Percentiles rank a stretch among this genome's conserved stretches.
Evolutionary conservation across 2,113 vertebrate species (phyloP).

Genomic region (Cyprinodon brontotheroides): DNA sequence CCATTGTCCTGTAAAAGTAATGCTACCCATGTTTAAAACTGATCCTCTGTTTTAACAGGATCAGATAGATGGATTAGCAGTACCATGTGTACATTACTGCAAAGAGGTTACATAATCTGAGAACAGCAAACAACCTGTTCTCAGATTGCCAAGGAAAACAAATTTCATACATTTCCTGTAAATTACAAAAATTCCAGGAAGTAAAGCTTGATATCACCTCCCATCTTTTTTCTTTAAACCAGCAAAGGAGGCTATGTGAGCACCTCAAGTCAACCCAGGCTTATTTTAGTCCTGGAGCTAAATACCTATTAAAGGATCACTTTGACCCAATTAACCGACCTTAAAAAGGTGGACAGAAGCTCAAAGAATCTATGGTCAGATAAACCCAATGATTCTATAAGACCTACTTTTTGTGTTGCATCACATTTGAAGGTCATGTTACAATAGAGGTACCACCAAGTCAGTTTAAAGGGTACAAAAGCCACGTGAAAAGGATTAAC

Average conservation of each 20-base stretch:
- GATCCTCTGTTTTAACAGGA: conserved; percentile 17
- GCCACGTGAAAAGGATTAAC: background rate
- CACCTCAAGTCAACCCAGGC: conserved; percentile 30
- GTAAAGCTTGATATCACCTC: background rate
- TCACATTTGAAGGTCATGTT: background rate
- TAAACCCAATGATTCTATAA: background rate
- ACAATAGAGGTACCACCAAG: background rate
- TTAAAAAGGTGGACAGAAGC: conserved; percentile 11
- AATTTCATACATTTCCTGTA: no score
- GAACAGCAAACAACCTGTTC: conserved; percentile 3
- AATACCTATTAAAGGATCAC: conserved; percentile 72
- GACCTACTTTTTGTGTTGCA: background rate
- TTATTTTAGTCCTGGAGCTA: conserved; percentile 57
- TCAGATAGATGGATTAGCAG: conserved; percentile 34
- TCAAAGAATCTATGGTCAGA: conserved; percentile 6
- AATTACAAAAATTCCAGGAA: background rate
- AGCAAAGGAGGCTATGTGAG: conserved; percentile 29
- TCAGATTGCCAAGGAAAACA: no score
- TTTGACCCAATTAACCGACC: conserved; percentile 57
- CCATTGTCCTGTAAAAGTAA: conserved; percentile 27
- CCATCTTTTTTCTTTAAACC: background rate
- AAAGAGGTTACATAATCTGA: conserved; percentile 24
- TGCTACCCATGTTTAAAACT: conserved; percentile 1
- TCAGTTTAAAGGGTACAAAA: background rate
- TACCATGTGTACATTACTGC: conserved; percentile 39